phyloP scores from a whole-genome alignment of 2,888 invertebrate species.

The Agonopterix alstromeriana region DNA sequence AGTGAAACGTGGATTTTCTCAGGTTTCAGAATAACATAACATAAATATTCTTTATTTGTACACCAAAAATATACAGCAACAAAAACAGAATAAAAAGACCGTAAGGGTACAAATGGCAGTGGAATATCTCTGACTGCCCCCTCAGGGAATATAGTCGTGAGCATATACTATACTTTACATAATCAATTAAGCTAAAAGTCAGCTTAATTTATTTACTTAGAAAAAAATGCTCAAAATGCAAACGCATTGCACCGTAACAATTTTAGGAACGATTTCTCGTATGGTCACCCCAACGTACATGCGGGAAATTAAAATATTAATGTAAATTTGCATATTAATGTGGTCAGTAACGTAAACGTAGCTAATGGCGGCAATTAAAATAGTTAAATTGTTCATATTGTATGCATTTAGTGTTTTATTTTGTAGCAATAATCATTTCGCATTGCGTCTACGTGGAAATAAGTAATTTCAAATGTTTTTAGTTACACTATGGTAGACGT shows the following conservation, averaged over 20 bases:
- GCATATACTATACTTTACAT: too few relatives aligned
- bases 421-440: slow-evolving; percentile 16
- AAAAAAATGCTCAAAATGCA: neutral
- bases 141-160: too few relatives aligned
- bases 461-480: neutral
- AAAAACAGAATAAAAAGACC: too few relatives aligned
- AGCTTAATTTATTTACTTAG: too few relatives aligned
- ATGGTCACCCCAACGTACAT: slow-evolving; percentile 14
- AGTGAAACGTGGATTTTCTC: too few relatives aligned
- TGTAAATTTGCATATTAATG: slow-evolving; percentile 54
- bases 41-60: too few relatives aligned
- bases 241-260: neutral
- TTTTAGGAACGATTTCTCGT: neutral
- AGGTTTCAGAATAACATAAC: too few relatives aligned
- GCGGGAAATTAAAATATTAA: slow-evolving; percentile 46
- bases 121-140: too few relatives aligned
- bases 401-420: slow-evolving; percentile 41
- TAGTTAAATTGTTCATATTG: slow-evolving; percentile 48
- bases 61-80: too few relatives aligned
- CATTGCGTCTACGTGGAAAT: neutral
- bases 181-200: too few relatives aligned
- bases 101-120: too few relatives aligned
- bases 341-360: slow-evolving; percentile 45
- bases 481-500: neutral
- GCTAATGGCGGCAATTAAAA: slow-evolving; percentile 53